Evolutionary conservation across 2,888 invertebrate genomes (phyloP).

Genomic region (Camptogramma bilineatum): DNA sequence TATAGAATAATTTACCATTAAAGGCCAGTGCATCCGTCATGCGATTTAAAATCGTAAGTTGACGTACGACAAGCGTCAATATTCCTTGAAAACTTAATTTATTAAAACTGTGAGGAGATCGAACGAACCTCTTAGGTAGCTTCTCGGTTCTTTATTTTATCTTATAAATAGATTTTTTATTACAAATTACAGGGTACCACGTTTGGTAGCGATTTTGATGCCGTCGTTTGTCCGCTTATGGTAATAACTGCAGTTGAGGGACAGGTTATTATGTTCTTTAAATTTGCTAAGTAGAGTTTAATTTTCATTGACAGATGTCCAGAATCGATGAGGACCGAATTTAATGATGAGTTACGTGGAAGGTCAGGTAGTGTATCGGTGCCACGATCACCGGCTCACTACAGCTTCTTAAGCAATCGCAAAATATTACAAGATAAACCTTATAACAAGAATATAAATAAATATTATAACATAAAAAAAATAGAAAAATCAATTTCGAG

Average conservation of each 20-base stretch:
- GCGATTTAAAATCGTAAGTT: constrained; percentile 74
- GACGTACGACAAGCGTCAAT: constrained; percentile 78
- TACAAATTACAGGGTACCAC: constrained; percentile 84
- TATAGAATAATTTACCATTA: constrained; percentile 80
- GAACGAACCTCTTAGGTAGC: constrained; percentile 84
- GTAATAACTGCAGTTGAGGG: constrained; percentile 61
- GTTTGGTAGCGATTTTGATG: constrained; percentile 83
- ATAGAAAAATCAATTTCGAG: too few relatives aligned
- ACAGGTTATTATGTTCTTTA: constrained; percentile 68
- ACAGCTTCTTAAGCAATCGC: constrained; percentile 4
- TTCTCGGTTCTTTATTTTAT: constrained; percentile 81
- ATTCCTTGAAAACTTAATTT: constrained; percentile 72
- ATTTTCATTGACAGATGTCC: constrained; percentile 56
- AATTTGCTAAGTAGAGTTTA: constrained; percentile 68
- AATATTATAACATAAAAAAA: not conserved
- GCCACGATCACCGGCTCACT: constrained; percentile 33
- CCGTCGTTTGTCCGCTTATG: constrained; percentile 57
- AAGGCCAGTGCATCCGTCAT: constrained; percentile 51
- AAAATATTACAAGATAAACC: constrained; percentile 17
- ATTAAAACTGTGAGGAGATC: constrained; percentile 77
- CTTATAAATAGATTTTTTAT: constrained; percentile 85
- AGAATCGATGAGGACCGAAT: constrained; percentile 48
- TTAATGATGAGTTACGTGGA: constrained; percentile 70
- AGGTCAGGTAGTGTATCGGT: constrained; percentile 62
- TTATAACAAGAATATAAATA: not conserved